Evolutionary conservation across 2,888 invertebrate genomes (phyloP), one percentile per base, ranked within the genome.

Genomic region (Acrobeloides nanus): DNA sequence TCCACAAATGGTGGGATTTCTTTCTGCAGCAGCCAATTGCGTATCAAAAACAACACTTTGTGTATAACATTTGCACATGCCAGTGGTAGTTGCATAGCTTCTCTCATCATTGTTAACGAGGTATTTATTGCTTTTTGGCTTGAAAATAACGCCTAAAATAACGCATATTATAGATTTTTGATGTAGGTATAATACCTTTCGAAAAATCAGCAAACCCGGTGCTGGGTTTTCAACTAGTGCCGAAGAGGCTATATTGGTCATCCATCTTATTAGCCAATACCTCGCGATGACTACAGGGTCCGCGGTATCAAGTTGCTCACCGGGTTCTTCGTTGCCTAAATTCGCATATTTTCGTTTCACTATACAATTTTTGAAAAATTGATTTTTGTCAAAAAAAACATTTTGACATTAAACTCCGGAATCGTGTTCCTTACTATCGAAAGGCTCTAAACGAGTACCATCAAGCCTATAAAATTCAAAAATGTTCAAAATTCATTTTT

Each of bases 221-320:
- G 57, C 21, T 8, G 59, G 46, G 8, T 59, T 41, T 23, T 54
- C 57, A 18, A 35, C 32, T 17, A 57, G 37, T 31, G 60, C 57
- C 1, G 59, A 52, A 3, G 57, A 61, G 6, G 70, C 70, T 2
- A 70, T 61, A 48, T 69, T 68, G 44, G 61, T 63, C 45, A 70
- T 67, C 68, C 69, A 70, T 27, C 70, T 53, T 24, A 71, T 69
- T 25, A 70, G 48, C 68, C 70, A 69, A 46, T 69, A 65, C 45
- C 66, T 51, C 15, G 70, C 70, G 32, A 70, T 70, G 18, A 67
- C 65, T n/a, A 68, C 56, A 3, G 70, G 70, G 51, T 70, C 70
- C 1, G 68, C 70, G 1, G 70, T 70, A 46, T 70, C 70, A 37
- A 71, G 38, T 12, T 61, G 53, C 27, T 56, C 57, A 8, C 53